Evolutionary conservation across 1,140 invertebrate species (phyloP).

Genomic region (Acromyrmex heyeri): DNA sequence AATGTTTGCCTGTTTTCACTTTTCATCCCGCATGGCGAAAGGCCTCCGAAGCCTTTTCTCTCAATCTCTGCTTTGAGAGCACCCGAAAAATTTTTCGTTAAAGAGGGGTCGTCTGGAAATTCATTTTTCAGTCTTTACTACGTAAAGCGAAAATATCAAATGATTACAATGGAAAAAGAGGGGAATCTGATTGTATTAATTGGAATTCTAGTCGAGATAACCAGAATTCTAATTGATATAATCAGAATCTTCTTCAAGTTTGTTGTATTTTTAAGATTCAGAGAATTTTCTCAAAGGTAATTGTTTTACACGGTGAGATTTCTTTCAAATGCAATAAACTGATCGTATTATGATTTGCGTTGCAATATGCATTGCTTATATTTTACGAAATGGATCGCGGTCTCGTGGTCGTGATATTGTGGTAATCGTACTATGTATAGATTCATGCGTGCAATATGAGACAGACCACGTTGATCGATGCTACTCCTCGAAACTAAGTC

Average conservation of each 20-base stretch:
- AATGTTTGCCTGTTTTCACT: conserved; percentile 79
- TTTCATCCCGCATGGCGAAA: conserved; percentile 64
- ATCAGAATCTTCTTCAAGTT: too few relatives aligned
- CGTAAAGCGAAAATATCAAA: neutral
- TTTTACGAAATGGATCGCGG: neutral
- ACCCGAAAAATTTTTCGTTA: neutral
- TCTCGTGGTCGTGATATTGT: neutral
- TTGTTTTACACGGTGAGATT: neutral
- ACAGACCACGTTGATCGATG: conserved; percentile 1
- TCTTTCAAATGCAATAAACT: neutral
- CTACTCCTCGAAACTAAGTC: conserved; percentile 25
- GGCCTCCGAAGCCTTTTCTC: conserved; percentile 19
- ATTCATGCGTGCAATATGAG: neutral
- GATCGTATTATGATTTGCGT: neutral
- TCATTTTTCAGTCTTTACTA: neutral
- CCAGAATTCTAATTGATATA: too few relatives aligned
- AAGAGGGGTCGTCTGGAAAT: neutral
- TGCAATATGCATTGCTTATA: neutral
- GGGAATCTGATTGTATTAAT: too few relatives aligned
- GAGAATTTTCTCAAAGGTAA: too few relatives aligned
- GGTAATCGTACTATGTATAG: neutral
- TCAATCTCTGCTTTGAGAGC: too few relatives aligned
- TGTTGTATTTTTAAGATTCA: too few relatives aligned
- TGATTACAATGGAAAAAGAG: neutral
- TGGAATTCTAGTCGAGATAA: too few relatives aligned